Evolutionary conservation across 2,888 invertebrate species (phyloP).

Genomic region (Boloria selene): DNA sequence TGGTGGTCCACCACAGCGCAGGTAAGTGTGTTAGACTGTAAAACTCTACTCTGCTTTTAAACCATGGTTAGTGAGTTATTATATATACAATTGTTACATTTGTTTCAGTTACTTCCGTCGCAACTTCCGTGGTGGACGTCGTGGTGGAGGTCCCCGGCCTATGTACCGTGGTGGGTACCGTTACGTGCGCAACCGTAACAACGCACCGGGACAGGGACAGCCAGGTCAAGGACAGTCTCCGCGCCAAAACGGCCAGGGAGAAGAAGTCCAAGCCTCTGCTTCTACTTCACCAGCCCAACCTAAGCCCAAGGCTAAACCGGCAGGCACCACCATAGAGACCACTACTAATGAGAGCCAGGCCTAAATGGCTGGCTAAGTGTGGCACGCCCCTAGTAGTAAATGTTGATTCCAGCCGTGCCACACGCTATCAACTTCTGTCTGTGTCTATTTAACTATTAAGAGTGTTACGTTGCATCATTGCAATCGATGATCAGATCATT

Average conservation of each 20-base stretch:
- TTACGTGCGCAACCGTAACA: constrained; percentile 68
- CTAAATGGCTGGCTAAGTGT: constrained; percentile 55
- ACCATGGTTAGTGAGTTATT: background rate
- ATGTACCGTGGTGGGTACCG: constrained; percentile 73
- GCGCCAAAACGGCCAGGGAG: constrained; percentile 60
- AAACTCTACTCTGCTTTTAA: background rate
- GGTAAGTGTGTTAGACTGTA: too few relatives aligned
- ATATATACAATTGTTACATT: constrained; percentile 1
- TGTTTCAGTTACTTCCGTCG: constrained; percentile 86
- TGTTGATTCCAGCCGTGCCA: constrained; percentile 67
- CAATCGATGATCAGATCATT: constrained; percentile 39
- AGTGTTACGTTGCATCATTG: constrained; percentile 60
- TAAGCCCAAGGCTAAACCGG: constrained; percentile 64
- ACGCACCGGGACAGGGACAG: constrained; percentile 54
- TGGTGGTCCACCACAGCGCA: constrained; percentile 74
- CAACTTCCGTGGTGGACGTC: constrained; percentile 87
- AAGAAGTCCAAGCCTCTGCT: constrained; percentile 56
- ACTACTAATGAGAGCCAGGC: constrained; percentile 80
- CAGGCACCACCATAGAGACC: constrained; percentile 70
- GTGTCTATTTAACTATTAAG: constrained; percentile 58
- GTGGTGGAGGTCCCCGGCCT: constrained; percentile 67
- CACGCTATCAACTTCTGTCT: constrained; percentile 38
- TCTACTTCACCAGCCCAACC: constrained; percentile 57
- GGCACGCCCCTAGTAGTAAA: constrained; percentile 66
- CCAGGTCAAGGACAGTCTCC: constrained; percentile 45